Conservation (phyloP, 1,140 invertebrate species). For the Lysiphlebus fabarum region DNA sequence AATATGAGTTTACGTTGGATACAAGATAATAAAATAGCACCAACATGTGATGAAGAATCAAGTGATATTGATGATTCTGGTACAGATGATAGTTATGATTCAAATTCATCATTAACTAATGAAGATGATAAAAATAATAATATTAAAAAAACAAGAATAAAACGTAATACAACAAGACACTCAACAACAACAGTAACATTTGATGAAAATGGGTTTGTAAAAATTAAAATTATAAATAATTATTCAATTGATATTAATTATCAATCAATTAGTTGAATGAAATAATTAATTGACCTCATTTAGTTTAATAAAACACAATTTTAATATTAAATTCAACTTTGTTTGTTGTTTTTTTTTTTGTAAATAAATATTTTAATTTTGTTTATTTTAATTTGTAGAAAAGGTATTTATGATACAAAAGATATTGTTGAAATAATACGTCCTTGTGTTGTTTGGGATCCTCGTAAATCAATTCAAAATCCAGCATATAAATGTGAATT, state of each 20-base stretch:
- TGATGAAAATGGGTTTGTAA: conserved; percentile 34
- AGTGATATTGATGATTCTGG: conserved; percentile 51
- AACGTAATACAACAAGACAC: conserved; percentile 31
- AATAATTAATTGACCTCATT: conserved; percentile 1
- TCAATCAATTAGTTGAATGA: background rate
- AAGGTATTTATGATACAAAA: conserved; percentile 12
- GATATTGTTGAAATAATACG: conserved; percentile 18
- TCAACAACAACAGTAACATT: conserved; percentile 35
- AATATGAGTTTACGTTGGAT: conserved; percentile 51
- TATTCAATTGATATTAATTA: background rate
- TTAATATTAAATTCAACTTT: background rate
- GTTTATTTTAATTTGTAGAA: too few species aligned
- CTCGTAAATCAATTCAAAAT: conserved; percentile 34
- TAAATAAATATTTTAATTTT: too few species aligned
- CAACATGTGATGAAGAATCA: conserved; percentile 47
- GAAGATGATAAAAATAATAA: conserved; percentile 25
- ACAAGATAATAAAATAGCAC: conserved; percentile 44
- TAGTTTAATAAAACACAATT: too few species aligned
- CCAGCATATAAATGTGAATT: conserved; percentile 38
- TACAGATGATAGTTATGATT: conserved; percentile 47
- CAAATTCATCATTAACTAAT: conserved; percentile 34
- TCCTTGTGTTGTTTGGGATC: conserved; percentile 40
- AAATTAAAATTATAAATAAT: background rate
- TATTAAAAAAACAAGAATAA: conserved; percentile 22
- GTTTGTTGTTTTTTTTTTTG: conserved; percentile 3